phyloP scores from a whole-genome alignment of 1,140 invertebrate species.

The Kradibia gibbosae region DNA sequence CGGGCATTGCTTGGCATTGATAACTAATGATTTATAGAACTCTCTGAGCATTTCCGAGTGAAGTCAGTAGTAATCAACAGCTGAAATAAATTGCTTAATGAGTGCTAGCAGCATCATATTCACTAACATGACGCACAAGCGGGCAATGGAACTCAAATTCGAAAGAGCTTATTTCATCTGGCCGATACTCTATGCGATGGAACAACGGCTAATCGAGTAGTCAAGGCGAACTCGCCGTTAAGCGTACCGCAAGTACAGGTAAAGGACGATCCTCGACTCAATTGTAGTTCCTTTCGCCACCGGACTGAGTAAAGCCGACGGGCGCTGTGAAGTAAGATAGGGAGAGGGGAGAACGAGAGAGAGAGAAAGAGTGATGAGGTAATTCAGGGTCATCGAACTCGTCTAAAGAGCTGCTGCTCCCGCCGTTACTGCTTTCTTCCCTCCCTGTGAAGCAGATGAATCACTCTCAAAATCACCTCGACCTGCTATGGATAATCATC shows the following conservation, averaged over 20 bases:
- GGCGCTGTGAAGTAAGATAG: not conserved
- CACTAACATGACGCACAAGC: not conserved
- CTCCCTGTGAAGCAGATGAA: slow-evolving; percentile 36
- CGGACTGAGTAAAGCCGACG: not conserved
- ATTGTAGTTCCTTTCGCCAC: not conserved
- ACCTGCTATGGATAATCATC: not conserved
- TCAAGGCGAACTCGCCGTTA: not conserved
- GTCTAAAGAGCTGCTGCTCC: slow-evolving; percentile 12
- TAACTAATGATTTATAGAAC: not conserved
- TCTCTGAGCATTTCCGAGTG: not conserved
- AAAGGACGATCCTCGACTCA: not conserved
- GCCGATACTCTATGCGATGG: no score
- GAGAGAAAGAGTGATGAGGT: slow-evolving; percentile 46
- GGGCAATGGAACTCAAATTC: not conserved
- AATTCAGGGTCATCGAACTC: slow-evolving; percentile 49
- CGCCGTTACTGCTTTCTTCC: not conserved
- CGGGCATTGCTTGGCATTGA: not conserved
- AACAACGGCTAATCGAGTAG: not conserved
- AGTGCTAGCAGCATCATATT: not conserved
- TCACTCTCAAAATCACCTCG: slow-evolving; percentile 41
- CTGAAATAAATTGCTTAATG: not conserved
- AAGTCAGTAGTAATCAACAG: not conserved
- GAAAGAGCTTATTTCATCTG: not conserved
- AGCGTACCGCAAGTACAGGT: not conserved
- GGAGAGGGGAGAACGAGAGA: slow-evolving; percentile 3